These are phyloP conservation scores for Odobenus rosmarus DNA, from an alignment of 2,113 vertebrate genomes.

Conservation along the genomic window DNA sequence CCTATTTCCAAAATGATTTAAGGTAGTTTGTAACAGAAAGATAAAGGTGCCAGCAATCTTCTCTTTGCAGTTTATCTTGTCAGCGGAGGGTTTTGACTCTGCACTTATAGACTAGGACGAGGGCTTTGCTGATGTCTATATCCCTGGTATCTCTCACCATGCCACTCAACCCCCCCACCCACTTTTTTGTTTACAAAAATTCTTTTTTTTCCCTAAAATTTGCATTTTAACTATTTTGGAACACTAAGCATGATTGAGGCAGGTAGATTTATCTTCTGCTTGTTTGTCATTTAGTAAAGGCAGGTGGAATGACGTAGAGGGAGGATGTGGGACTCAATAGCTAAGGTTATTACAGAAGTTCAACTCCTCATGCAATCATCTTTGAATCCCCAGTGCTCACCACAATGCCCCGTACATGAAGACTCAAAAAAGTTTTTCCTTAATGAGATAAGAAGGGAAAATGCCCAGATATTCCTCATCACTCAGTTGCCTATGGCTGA, in stretches of 20 bases:
- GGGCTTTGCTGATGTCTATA: not conserved
- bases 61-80: not conserved
- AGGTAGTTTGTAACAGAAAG: not conserved
- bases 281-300: not conserved
- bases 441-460: not conserved
- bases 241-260: not conserved
- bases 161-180: fast-evolving
- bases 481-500: not conserved
- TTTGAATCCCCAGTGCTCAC: not conserved
- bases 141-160: not conserved
- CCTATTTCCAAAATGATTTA: not conserved
- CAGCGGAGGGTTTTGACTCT: too few relatives aligned
- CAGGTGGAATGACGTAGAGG: not conserved
- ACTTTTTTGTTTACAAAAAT: not conserved
- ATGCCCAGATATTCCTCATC: not conserved
- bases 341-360: not conserved
- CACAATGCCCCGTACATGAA: not conserved
- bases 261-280: not conserved
- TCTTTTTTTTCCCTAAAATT: not conserved
- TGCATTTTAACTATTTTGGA: not conserved
- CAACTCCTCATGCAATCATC: not conserved
- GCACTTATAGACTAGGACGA: fast-evolving
- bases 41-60: not conserved
- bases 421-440: not conserved
- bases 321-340: fast-evolving